Conservation (phyloP, 1,140 invertebrate genomes). For the Hylaeus anthracinus region DNA sequence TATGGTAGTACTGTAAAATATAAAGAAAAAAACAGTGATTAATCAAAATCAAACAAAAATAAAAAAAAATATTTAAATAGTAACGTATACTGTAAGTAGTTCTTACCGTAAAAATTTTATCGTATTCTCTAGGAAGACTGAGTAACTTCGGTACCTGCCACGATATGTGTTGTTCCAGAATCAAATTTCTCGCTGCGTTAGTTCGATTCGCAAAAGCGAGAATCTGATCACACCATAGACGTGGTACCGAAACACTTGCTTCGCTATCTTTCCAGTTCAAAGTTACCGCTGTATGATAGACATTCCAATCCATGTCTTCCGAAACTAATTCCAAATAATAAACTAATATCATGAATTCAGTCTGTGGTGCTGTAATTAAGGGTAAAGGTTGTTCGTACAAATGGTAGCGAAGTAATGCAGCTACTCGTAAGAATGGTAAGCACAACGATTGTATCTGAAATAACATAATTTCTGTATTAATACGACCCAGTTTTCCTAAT, state of each 20-base stretch:
- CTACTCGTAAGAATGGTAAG: constrained; percentile 92
- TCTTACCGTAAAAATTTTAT: constrained; percentile 93
- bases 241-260: constrained; percentile 76
- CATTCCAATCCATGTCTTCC: constrained; percentile 85
- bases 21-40: constrained; percentile 13
- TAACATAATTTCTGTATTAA: not conserved
- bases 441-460: constrained; percentile 88
- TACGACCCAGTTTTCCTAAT: too few relatives aligned
- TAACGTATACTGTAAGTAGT: not conserved
- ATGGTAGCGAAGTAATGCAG: constrained; percentile 91
- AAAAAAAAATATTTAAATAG: constrained; percentile 3
- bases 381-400: constrained; percentile 92
- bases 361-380: constrained; percentile 82
- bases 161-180: constrained; percentile 86
- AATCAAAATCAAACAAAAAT: constrained; percentile 1
- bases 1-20: constrained; percentile 91
- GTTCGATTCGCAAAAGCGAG: constrained; percentile 80
- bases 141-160: constrained; percentile 92
- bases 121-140: constrained; percentile 92
- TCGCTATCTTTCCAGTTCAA: constrained; percentile 84
- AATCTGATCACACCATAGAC: constrained; percentile 86
- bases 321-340: constrained; percentile 88
- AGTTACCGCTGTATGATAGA: constrained; percentile 85
- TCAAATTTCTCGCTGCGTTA: constrained; percentile 82
- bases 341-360: constrained; percentile 88